A percentile compares a stretch with the other conserved stretches of the same genome.
phyloP scores from a whole-genome alignment of 2,888 invertebrate genomes.

The Pollenia angustigena region DNA sequence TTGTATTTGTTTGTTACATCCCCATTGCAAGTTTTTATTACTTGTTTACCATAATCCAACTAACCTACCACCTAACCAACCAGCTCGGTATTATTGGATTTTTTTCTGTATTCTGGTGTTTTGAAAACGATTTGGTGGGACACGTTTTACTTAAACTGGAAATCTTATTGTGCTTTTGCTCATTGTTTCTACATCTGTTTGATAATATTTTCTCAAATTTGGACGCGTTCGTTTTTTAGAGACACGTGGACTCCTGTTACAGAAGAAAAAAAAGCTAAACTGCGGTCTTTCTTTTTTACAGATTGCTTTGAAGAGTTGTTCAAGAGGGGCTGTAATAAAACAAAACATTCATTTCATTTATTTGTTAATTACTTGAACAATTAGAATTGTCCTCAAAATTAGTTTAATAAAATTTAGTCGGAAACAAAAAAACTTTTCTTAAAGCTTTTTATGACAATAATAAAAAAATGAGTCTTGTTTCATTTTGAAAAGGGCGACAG shows the following conservation, averaged over 20 bases:
- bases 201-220: neutral
- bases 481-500: neutral
- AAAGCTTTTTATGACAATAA: slow-evolving; percentile 49
- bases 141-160: slow-evolving; percentile 26
- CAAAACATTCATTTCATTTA: slow-evolving; percentile 40
- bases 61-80: neutral
- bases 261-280: neutral
- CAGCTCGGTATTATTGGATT: neutral
- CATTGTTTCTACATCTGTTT: slow-evolving; percentile 11
- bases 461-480: slow-evolving; percentile 1
- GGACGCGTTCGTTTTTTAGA: neutral
- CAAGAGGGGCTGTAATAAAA: slow-evolving; percentile 8
- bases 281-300: neutral
- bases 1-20: slow-evolving; percentile 57
- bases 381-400: slow-evolving; percentile 44
- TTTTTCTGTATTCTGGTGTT: neutral
- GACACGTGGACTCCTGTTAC: slow-evolving; percentile 16
- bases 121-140: neutral
- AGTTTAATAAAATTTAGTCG: slow-evolving; percentile 48
- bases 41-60: slow-evolving; percentile 16
- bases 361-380: slow-evolving; percentile 30
- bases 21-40: slow-evolving; percentile 62
- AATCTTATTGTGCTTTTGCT: neutral
- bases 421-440: slow-evolving; percentile 22
- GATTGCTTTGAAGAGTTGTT: slow-evolving; percentile 5